Evolutionary conservation across 2,888 invertebrate species (phyloP).

Genomic region (Hydraecia micacea): DNA sequence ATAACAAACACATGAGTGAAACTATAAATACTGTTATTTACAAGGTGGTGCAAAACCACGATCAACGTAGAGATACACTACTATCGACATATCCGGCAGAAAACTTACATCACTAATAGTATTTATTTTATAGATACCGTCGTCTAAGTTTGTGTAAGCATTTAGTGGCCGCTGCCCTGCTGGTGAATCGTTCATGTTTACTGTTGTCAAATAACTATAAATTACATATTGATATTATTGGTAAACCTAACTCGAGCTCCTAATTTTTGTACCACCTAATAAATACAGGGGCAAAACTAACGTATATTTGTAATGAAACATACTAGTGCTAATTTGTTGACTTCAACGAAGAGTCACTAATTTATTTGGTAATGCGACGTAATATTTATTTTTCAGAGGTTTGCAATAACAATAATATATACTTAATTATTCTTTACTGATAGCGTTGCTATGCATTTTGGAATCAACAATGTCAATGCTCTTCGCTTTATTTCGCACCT

Average conservation of each 20-base stretch:
- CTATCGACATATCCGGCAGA: constrained; percentile 25
- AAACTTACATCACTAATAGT: constrained; percentile 8
- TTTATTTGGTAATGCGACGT: neutral
- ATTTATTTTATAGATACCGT: constrained; percentile 28
- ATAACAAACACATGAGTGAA: constrained; percentile 3
- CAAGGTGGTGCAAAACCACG: constrained; percentile 7
- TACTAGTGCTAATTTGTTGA: constrained; percentile 26
- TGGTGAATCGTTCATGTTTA: constrained; percentile 2
- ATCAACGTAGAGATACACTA: constrained; percentile 7
- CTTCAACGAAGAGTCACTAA: constrained; percentile 7
- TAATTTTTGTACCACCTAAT: neutral
- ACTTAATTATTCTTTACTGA: neutral
- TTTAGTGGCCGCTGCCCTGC: constrained; percentile 17
- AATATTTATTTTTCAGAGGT: constrained; percentile 11
- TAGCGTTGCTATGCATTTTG: neutral
- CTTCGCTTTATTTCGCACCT: constrained; percentile 2
- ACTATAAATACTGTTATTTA: constrained; percentile 9
- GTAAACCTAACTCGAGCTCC: constrained; percentile 1
- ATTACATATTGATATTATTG: neutral
- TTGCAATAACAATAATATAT: neutral
- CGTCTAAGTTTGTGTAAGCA: constrained; percentile 14
- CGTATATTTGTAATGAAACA: neutral
- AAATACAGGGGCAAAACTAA: neutral
- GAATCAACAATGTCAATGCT: neutral
- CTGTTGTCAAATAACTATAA: constrained; percentile 12